Conservation (phyloP, 2,113 vertebrate species). For the Zapus hudsonius region DNA sequence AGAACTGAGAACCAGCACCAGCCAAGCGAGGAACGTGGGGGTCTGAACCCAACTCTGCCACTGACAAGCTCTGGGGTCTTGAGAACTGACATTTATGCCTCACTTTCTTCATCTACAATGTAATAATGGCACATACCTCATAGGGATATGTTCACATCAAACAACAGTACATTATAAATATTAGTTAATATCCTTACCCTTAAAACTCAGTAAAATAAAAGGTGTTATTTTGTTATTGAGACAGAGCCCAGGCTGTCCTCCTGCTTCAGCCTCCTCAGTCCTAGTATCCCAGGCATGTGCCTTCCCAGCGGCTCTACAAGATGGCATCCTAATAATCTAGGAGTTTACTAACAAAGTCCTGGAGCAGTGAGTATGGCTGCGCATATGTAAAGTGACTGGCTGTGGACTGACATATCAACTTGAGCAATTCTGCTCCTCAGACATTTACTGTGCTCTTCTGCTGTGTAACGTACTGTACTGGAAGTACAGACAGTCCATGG, state of each 20-base stretch:
- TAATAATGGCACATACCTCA: not conserved
- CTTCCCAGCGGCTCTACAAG: not conserved
- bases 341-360: constrained; percentile 28
- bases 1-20: not conserved
- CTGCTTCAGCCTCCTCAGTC: not conserved
- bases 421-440: not conserved
- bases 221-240: no score
- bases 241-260: not conserved
- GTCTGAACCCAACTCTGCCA: not conserved
- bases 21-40: not conserved
- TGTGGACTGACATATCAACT: not conserved
- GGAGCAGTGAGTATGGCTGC: not conserved
- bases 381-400: not conserved
- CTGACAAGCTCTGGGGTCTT: not conserved
- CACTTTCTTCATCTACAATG: not conserved
- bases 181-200: constrained; percentile 39
- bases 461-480: not conserved
- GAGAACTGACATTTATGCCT: not conserved
- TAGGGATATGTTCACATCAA: not conserved
- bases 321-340: constrained; percentile 23
- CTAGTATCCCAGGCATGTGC: not conserved
- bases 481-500: not conserved
- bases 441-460: not conserved
- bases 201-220: constrained; percentile 8
- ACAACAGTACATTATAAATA: not conserved